Percentiles rank a stretch among this genome's conserved stretches.
Evolutionary conservation across 1,140 invertebrate genomes (phyloP).

Genomic region (Papilio helenus): DNA sequence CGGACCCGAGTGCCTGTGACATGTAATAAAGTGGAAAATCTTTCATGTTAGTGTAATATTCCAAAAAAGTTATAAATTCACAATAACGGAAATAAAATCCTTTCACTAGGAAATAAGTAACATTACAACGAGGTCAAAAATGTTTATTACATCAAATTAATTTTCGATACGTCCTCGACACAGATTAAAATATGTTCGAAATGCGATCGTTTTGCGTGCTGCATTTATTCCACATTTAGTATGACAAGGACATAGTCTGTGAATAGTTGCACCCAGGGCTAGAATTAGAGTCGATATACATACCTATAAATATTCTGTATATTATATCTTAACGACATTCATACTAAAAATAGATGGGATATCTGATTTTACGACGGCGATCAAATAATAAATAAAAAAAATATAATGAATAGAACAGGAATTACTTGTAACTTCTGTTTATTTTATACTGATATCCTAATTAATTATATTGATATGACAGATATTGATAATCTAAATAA

Average conservation of each 20-base stretch:
- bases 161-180: constrained; percentile 26
- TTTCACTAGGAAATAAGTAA: constrained; percentile 36
- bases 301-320: background rate
- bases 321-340: background rate
- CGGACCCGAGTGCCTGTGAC: background rate
- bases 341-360: background rate
- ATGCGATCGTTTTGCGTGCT: constrained; percentile 25
- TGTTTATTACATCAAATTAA: constrained; percentile 27
- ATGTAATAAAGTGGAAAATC: constrained; percentile 18
- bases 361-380: background rate
- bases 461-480: constrained; percentile 14
- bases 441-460: background rate
- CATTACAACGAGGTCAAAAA: constrained; percentile 32
- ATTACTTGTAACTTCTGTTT: background rate
- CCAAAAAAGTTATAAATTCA: background rate
- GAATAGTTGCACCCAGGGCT: background rate
- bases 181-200: constrained; percentile 33
- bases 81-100: background rate
- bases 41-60: constrained; percentile 11
- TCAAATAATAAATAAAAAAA: background rate
- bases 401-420: background rate
- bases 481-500: constrained; percentile 21
- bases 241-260: constrained; percentile 16
- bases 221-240: constrained; percentile 24
- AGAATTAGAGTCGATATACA: background rate